Percentiles rank a stretch among this genome's conserved stretches.
Conservation (phyloP, 2,888 invertebrate species). For the Drosophila paramelanica region DNA sequence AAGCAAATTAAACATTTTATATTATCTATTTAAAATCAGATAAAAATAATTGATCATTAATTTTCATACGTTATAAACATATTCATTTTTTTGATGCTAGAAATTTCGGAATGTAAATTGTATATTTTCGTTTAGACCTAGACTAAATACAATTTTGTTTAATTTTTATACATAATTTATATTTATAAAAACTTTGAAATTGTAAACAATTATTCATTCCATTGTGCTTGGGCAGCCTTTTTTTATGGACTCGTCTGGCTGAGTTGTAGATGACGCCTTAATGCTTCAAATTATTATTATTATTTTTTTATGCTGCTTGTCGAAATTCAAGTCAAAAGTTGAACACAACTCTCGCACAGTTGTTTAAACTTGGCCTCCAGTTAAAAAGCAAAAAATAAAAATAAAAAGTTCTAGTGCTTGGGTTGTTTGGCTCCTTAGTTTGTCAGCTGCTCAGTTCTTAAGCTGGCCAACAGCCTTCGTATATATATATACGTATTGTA, state of each 20-base stretch:
- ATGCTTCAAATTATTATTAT: slow-evolving; percentile 49
- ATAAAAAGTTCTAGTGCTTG: slow-evolving; percentile 38
- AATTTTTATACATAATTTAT: too few relatives aligned
- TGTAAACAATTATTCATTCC: not conserved
- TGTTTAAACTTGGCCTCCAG: slow-evolving; percentile 49
- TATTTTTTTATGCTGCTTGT: slow-evolving; percentile 40
- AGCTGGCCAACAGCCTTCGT: slow-evolving; percentile 24
- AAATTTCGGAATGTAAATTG: too few relatives aligned
- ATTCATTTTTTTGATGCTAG: too few relatives aligned
- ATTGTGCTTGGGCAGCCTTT: not conserved
- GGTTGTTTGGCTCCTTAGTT: slow-evolving; percentile 12
- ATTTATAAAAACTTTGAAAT: too few relatives aligned
- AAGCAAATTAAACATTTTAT: too few relatives aligned
- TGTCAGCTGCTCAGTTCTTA: slow-evolving; percentile 17
- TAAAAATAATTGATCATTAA: too few relatives aligned
- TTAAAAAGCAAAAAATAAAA: not conserved
- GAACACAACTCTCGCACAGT: slow-evolving; percentile 38
- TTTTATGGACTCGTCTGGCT: slow-evolving; percentile 10
- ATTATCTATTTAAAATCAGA: too few relatives aligned
- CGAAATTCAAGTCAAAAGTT: slow-evolving; percentile 42
- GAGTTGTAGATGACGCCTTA: slow-evolving; percentile 4
- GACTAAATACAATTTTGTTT: too few relatives aligned
- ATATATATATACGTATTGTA: slow-evolving; percentile 24
- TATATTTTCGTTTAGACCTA: too few relatives aligned
- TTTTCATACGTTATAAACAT: too few relatives aligned